phyloP scores from a whole-genome alignment of 2,113 vertebrate species.

The Oryzias woworae region DNA sequence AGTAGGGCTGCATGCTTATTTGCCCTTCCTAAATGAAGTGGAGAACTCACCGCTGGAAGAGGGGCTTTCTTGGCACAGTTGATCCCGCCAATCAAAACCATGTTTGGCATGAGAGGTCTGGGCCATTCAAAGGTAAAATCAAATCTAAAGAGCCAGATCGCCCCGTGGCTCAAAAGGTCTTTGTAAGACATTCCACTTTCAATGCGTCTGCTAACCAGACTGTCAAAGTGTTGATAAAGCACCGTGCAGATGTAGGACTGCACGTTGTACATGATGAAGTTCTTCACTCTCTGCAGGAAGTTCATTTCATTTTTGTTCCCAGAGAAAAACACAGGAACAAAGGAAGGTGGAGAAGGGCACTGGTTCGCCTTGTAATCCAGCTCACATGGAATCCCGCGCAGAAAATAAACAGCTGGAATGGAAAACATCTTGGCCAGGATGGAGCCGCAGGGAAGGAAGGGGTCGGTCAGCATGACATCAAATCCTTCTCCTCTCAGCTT shows the following conservation, averaged over 20 bases:
- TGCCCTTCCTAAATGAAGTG: constrained; percentile 10
- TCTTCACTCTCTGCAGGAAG: constrained; percentile 80
- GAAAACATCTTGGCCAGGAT: constrained; percentile 79
- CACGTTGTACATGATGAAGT: constrained; percentile 55
- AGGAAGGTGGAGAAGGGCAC: constrained; percentile 81
- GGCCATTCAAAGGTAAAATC: constrained; percentile 87
- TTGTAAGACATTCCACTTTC: constrained; percentile 61
- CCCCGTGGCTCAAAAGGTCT: constrained; percentile 74
- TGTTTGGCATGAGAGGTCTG: constrained; percentile 85
- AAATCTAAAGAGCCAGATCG: constrained; percentile 82
- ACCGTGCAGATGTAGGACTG: constrained; percentile 51
- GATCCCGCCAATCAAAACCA: constrained; percentile 81
- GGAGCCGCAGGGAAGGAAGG: constrained; percentile 81
- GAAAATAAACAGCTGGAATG: constrained; percentile 83
- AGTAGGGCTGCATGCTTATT: constrained; percentile 9
- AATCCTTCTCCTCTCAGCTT: constrained; percentile 72
- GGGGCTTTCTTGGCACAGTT: constrained; percentile 71
- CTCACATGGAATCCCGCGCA: constrained; percentile 74
- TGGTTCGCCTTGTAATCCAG: constrained; percentile 73
- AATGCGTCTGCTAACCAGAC: constrained; percentile 72
- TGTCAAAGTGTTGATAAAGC: constrained; percentile 50
- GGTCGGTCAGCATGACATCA: constrained; percentile 81
- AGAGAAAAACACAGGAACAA: constrained; percentile 67
- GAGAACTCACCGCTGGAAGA: constrained; percentile 75
- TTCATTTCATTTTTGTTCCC: constrained; percentile 74